These are phyloP conservation scores for Aspidiotus rigidus DNA, from an alignment of 2,888 invertebrate species.

Conservation along the genomic window DNA sequence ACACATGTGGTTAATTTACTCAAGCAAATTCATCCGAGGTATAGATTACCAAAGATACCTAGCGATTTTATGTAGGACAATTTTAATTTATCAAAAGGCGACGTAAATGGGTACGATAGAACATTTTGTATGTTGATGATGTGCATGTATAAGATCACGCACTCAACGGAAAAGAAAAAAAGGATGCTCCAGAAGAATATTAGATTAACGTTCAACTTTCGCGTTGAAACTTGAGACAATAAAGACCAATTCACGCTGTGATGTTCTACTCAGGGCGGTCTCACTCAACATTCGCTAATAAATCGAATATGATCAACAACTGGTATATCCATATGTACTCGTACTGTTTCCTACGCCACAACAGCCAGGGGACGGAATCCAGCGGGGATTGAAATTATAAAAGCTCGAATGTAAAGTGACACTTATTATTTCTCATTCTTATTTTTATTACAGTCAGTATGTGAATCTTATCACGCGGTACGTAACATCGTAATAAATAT, in stretches of 20 bases:
- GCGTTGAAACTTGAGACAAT: conserved; percentile 29
- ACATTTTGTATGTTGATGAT: too few species aligned
- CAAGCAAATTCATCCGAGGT: too few species aligned
- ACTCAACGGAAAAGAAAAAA: not conserved
- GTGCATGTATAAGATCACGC: too few species aligned
- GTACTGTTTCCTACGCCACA: too few species aligned
- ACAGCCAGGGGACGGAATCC: conserved; percentile 19
- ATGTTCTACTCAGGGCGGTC: conserved; percentile 25
- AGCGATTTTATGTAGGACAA: not conserved
- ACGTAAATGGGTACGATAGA: not conserved
- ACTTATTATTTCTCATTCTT: conserved; percentile 29
- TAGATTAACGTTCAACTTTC: conserved; percentile 23
- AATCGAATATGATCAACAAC: conserved; percentile 31
- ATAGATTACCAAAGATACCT: too few species aligned
- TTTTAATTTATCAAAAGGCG: conserved; percentile 14
- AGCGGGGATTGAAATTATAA: conserved; percentile 30
- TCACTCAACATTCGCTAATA: conserved; percentile 24
- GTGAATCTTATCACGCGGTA: conserved; percentile 25
- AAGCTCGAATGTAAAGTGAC: conserved; percentile 31
- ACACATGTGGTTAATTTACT: too few species aligned
- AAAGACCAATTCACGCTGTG: conserved; percentile 28
- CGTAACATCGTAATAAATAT: conserved; percentile 30
- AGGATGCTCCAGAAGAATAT: conserved; percentile 11
- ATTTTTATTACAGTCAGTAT: conserved; percentile 24
- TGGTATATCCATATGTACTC: conserved; percentile 12